Conservation (phyloP, 2,113 vertebrate species). For the Ochotona curzoniae region DNA sequence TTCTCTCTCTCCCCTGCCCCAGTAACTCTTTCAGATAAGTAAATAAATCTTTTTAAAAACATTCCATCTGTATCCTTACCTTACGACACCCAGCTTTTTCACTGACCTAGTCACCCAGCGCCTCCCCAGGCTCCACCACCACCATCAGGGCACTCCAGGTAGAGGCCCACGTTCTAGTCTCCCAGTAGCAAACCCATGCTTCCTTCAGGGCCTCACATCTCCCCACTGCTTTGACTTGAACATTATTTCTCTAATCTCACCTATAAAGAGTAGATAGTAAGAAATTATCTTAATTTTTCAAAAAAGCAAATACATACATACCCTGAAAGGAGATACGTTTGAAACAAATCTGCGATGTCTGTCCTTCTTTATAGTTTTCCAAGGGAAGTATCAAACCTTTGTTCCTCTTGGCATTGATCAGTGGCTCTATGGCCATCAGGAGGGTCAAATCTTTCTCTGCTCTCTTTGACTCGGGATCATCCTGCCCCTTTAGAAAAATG, state of each 20-base stretch:
- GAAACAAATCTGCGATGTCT: slow-evolving; percentile 31
- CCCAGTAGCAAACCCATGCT: neutral
- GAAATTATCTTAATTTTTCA: slow-evolving; percentile 10
- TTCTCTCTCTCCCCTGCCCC: too few relatives aligned
- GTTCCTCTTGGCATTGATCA: slow-evolving; percentile 85
- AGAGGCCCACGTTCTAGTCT: neutral
- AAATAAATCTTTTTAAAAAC: too few relatives aligned
- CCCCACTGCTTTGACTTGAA: neutral
- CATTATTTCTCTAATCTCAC: neutral
- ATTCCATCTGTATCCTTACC: neutral
- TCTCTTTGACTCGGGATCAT: slow-evolving; percentile 86
- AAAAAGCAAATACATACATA: slow-evolving; percentile 70
- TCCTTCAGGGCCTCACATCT: neutral
- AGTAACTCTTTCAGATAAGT: too few relatives aligned
- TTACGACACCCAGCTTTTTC: neutral
- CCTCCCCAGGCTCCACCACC: neutral
- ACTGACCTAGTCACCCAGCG: neutral
- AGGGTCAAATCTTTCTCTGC: slow-evolving; percentile 90
- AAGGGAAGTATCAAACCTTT: slow-evolving; percentile 45
- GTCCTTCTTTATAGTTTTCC: slow-evolving; percentile 62
- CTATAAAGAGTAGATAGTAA: neutral
- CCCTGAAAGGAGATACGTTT: slow-evolving; percentile 69
- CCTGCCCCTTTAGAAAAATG: slow-evolving; percentile 84
- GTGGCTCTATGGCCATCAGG: slow-evolving; percentile 85
- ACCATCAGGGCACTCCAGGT: too few relatives aligned